A percentile compares a stretch with the other conserved stretches of the same genome.
Conservation (phyloP, 2,888 invertebrate species). For the Hypercompe scribonia region DNA sequence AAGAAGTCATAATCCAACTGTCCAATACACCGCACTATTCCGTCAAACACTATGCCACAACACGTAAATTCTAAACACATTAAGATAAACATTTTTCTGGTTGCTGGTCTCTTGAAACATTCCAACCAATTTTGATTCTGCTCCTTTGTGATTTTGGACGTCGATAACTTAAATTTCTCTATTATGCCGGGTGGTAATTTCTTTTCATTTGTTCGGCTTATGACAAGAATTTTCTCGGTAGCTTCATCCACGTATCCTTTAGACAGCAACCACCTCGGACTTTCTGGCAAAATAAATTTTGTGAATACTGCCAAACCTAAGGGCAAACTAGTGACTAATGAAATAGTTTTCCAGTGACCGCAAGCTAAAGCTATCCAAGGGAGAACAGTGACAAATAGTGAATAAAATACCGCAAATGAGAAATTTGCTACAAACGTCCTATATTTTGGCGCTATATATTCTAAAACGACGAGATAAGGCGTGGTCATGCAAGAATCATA, state of each 20-base stretch:
- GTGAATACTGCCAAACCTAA: conserved; percentile 60
- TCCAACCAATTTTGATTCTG: conserved; percentile 50
- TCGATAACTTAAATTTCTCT: conserved; percentile 61
- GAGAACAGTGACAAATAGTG: conserved; percentile 56
- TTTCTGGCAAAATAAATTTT: conserved; percentile 68
- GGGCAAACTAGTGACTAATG: conserved; percentile 68
- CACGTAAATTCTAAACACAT: conserved; percentile 66
- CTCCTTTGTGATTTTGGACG: conserved; percentile 22
- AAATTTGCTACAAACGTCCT: conserved; percentile 66
- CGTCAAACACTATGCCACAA: conserved; percentile 66
- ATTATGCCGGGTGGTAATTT: conserved; percentile 62
- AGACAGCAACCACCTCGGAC: conserved; percentile 70
- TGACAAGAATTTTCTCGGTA: conserved; percentile 60
- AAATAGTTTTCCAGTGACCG: conserved; percentile 67
- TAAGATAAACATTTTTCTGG: conserved; percentile 63
- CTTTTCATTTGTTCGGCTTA: conserved; percentile 66
- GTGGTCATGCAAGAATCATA: conserved; percentile 72
- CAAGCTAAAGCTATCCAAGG: conserved; percentile 68
- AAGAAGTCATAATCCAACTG: conserved; percentile 68
- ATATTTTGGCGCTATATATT: conserved; percentile 71
- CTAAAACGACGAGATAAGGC: conserved; percentile 67
- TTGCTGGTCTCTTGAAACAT: conserved; percentile 59
- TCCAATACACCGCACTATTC: conserved; percentile 65
- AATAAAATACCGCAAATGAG: conserved; percentile 67
- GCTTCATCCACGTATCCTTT: conserved; percentile 68